Conservation (phyloP, 2,797 vertebrate genomes). For the Falco naumanni region DNA sequence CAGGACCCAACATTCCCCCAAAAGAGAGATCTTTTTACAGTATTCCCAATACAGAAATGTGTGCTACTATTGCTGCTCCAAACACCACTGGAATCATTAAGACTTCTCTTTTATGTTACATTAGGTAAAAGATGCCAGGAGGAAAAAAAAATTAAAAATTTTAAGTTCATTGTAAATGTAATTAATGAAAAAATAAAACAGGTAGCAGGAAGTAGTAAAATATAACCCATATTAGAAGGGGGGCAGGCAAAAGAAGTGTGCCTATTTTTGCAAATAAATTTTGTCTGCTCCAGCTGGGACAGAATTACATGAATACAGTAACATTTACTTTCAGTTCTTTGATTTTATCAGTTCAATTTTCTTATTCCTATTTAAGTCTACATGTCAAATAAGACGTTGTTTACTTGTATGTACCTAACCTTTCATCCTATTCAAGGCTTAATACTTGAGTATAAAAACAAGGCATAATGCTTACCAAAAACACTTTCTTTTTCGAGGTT, state of each 20-base stretch:
- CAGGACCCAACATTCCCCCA: background rate
- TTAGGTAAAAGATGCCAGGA: background rate
- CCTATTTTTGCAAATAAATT: background rate
- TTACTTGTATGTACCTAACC: background rate
- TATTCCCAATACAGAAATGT: background rate
- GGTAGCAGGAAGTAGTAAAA: background rate
- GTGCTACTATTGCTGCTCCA: background rate
- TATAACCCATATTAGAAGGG: background rate
- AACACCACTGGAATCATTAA: background rate
- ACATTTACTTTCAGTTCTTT: background rate
- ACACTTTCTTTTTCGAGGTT: slow-evolving; percentile 77
- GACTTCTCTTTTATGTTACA: background rate
- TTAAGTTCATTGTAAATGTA: background rate
- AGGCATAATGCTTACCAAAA: slow-evolving; percentile 82
- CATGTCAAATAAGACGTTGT: background rate
- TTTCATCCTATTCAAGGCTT: background rate
- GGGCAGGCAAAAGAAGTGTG: background rate
- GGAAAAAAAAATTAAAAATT: background rate
- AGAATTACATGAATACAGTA: background rate
- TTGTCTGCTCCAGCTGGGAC: background rate
- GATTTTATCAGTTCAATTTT: background rate
- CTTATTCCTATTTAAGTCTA: background rate
- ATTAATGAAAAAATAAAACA: background rate
- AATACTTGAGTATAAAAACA: background rate
- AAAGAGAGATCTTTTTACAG: background rate